These are phyloP conservation scores for Brachyalestes nurse DNA, from an alignment of 2,797 vertebrate genomes.

Conservation along the genomic window DNA sequence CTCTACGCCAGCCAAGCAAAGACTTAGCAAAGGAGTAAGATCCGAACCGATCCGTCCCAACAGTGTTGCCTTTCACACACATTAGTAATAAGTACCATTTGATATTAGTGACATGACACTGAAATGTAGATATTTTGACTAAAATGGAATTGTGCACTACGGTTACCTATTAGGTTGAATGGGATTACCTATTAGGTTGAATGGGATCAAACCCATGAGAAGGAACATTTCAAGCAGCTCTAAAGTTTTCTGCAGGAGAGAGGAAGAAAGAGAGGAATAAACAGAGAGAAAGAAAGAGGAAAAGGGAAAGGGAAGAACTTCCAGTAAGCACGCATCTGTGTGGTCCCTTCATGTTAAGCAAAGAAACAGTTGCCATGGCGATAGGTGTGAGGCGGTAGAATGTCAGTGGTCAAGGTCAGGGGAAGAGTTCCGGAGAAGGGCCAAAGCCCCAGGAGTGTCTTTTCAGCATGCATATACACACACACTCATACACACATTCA, in stretches of 20 bases:
- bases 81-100: too few relatives aligned
- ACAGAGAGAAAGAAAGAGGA: conserved; percentile 3
- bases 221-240: not conserved
- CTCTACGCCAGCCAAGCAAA: too few relatives aligned
- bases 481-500: conserved; percentile 11
- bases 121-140: too few relatives aligned
- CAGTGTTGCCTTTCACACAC: too few relatives aligned
- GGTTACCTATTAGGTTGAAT: too few relatives aligned
- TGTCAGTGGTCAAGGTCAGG: conserved; percentile 56
- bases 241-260: not conserved
- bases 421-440: conserved; percentile 25
- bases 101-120: too few relatives aligned
- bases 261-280: conserved; percentile 30
- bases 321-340: conserved; percentile 51
- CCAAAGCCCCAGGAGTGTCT: conserved; percentile 10
- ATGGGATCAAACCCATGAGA: not conserved
- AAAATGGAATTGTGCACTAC: too few relatives aligned
- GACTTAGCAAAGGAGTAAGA: too few relatives aligned
- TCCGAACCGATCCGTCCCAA: too few relatives aligned
- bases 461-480: not conserved
- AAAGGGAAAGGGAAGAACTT: conserved; percentile 29
- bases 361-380: conserved; percentile 79
- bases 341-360: conserved; percentile 75
- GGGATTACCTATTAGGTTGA: too few relatives aligned
- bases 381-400: conserved; percentile 63